A percentile compares a stretch with the other conserved stretches of the same genome.
These are phyloP conservation scores for Cotesia vestalis DNA, from an alignment of 1,140 invertebrate species.

Conservation along the genomic window DNA sequence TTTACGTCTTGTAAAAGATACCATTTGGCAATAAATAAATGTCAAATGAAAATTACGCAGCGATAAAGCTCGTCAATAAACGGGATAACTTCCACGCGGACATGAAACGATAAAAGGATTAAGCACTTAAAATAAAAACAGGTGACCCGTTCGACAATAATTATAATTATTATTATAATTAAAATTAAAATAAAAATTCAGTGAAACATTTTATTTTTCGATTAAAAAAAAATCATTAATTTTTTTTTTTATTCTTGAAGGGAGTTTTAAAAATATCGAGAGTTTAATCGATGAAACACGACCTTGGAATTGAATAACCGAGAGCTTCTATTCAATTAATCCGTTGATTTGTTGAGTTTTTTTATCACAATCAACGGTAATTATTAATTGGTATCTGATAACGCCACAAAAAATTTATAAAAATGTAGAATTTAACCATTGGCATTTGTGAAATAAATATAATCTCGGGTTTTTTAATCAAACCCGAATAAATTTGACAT, in stretches of 20 bases:
- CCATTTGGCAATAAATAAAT: slow-evolving; percentile 17
- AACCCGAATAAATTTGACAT: too few relatives aligned
- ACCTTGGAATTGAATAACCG: slow-evolving; percentile 1
- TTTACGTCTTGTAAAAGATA: slow-evolving; percentile 27
- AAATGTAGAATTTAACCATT: background rate
- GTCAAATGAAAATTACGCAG: slow-evolving; percentile 28
- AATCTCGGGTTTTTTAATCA: too few relatives aligned
- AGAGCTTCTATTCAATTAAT: background rate
- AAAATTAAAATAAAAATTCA: background rate
- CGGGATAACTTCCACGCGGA: background rate
- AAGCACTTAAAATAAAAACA: background rate
- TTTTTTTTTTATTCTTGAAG: background rate
- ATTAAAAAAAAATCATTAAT: background rate
- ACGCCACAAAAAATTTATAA: too few relatives aligned
- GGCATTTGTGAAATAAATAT: background rate
- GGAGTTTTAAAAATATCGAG: background rate
- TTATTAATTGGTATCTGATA: slow-evolving; percentile 19
- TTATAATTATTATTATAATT: background rate
- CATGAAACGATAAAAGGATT: slow-evolving; percentile 27
- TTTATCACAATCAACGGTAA: slow-evolving; percentile 8
- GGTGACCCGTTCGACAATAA: background rate
- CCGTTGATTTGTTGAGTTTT: slow-evolving; percentile 10
- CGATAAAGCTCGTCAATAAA: slow-evolving; percentile 24
- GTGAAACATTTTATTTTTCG: background rate
- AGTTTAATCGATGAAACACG: slow-evolving; percentile 1